These are phyloP conservation scores for Drosophila lacteicornis DNA, from an alignment of 1,140 invertebrate species.

Conservation along the genomic window DNA sequence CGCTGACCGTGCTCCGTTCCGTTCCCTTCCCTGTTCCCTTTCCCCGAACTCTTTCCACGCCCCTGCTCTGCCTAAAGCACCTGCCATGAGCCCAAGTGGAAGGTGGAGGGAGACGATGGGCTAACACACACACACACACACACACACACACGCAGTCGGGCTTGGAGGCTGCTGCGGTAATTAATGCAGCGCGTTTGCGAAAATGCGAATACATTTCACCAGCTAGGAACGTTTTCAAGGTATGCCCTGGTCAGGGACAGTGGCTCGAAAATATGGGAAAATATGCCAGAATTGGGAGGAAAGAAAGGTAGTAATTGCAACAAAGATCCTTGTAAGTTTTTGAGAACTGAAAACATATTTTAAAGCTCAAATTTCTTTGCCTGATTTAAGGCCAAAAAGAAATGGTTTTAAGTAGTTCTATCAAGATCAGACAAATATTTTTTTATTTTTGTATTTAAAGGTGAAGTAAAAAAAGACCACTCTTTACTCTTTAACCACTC, in stretches of 20 bases:
- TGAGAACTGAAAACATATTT: not conserved
- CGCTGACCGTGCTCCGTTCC: conserved; percentile 66
- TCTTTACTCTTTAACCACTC: too few relatives aligned
- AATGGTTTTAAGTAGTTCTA: too few relatives aligned
- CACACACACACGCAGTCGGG: conserved; percentile 26
- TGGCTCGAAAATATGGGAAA: not conserved
- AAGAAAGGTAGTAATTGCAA: too few relatives aligned
- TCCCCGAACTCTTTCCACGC: not conserved
- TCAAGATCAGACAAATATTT: too few relatives aligned
- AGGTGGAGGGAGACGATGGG: not conserved
- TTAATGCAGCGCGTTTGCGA: conserved; percentile 82
- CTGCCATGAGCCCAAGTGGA: conserved; percentile 25
- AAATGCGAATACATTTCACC: conserved; percentile 82
- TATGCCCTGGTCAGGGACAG: conserved; percentile 36
- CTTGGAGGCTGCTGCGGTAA: conserved; percentile 76
- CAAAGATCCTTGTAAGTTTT: too few relatives aligned
- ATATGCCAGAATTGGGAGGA: not conserved
- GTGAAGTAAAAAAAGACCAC: too few relatives aligned
- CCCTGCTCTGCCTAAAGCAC: conserved; percentile 54
- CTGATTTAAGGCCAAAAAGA: too few relatives aligned
- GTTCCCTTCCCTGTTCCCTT: not conserved
- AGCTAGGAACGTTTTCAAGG: conserved; percentile 58
- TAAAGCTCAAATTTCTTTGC: too few relatives aligned
- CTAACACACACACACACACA: conserved; percentile 32
- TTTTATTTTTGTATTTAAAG: too few relatives aligned